phyloP scores from a whole-genome alignment of 2,888 invertebrate genomes.

The Euphydryas editha region DNA sequence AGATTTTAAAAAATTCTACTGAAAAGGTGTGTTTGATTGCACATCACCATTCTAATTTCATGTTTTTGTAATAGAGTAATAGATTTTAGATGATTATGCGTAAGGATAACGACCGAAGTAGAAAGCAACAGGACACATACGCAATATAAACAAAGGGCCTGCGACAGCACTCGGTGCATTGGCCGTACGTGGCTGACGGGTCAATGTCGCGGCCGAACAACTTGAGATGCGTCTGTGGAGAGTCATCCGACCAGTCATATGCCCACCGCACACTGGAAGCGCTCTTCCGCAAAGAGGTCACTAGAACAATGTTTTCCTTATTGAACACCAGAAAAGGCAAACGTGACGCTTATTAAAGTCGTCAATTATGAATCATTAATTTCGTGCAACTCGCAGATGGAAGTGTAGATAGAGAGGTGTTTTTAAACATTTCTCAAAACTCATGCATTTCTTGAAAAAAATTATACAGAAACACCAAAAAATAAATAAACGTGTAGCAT shows the following conservation, averaged over 20 bases:
- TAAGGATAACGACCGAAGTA: conserved; percentile 29
- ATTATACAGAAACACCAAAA: neutral
- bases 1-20: neutral
- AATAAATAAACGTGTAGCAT: too few relatives aligned
- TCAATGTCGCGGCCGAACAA: conserved; percentile 80
- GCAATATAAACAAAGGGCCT: conserved; percentile 79
- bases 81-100: conserved; percentile 21
- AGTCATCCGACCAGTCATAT: conserved; percentile 65
- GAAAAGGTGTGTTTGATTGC: neutral
- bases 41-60: conserved; percentile 20
- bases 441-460: neutral
- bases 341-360: conserved; percentile 34
- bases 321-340: conserved; percentile 37
- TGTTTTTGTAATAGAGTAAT: conserved; percentile 32
- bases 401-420: neutral
- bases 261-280: conserved; percentile 57
- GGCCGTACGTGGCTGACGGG: conserved; percentile 77
- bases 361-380: conserved; percentile 43
- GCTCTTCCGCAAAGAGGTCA: conserved; percentile 71
- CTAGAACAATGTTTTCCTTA: conserved; percentile 56
- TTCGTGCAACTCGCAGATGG: conserved; percentile 21
- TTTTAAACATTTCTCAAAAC: neutral
- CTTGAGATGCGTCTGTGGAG: conserved; percentile 72
- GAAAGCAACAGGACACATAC: conserved; percentile 62
- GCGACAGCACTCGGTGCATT: conserved; percentile 76